phyloP scores from a whole-genome alignment of 2,113 vertebrate genomes.

The Megalops atlanticus region DNA sequence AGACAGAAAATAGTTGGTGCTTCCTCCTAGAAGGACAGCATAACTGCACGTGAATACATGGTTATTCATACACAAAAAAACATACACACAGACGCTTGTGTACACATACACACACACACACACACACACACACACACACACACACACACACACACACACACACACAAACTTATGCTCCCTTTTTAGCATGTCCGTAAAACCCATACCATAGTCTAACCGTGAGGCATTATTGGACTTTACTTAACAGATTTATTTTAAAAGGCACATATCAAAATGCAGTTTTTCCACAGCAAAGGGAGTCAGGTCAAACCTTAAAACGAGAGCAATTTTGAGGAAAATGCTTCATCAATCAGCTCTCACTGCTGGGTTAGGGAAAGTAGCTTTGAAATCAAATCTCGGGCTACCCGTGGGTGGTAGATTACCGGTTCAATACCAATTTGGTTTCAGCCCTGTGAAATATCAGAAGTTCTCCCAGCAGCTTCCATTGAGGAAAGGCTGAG shows the following conservation, averaged over 20 bases:
- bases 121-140: too few species aligned
- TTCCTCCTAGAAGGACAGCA: not conserved
- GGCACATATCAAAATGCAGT: not conserved
- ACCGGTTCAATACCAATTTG: not conserved
- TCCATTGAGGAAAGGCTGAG: not conserved
- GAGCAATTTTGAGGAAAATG: conserved; percentile 9
- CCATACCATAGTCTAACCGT: too few species aligned
- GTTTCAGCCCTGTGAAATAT: not conserved
- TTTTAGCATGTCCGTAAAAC: too few species aligned
- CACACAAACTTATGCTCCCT: not conserved
- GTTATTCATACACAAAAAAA: too few species aligned
- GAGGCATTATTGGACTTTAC: not conserved
- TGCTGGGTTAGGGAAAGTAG: not conserved
- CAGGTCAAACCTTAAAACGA: not conserved
- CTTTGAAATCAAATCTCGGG: conserved; percentile 13
- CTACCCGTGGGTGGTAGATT: not conserved
- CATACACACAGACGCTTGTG: not conserved
- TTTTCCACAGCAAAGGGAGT: not conserved
- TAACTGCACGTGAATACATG: too few species aligned
- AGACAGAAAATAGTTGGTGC: not conserved
- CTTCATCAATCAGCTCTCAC: not conserved
- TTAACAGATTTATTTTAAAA: not conserved
- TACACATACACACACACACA: not conserved
- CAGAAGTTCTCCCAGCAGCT: not conserved
- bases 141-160: too few species aligned